Percentiles rank a stretch among this genome's conserved stretches.
Evolutionary conservation across 1,140 invertebrate genomes (phyloP).

Genomic region (Stegodyphus dumicola): DNA sequence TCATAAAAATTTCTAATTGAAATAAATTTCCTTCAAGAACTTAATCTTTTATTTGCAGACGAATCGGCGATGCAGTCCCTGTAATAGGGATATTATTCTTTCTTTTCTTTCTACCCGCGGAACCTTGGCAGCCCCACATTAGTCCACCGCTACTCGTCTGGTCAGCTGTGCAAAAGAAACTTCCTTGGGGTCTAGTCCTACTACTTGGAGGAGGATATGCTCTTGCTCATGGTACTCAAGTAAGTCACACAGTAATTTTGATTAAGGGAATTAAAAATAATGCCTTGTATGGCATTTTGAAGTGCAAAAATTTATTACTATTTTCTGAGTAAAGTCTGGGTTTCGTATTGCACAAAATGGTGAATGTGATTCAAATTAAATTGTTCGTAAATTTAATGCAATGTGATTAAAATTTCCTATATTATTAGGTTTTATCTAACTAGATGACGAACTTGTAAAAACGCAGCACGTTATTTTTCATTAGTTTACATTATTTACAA

Average conservation of each 20-base stretch:
- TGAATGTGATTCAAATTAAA: neutral
- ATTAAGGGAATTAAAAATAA: neutral
- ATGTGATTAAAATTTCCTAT: neutral
- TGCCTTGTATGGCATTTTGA: neutral
- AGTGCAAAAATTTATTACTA: neutral
- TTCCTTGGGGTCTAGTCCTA: constrained; percentile 71
- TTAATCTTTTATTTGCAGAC: constrained; percentile 6
- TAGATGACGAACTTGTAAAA: neutral
- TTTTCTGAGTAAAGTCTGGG: neutral
- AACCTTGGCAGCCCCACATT: constrained; percentile 68
- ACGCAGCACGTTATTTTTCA: too few relatives aligned
- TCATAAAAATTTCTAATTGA: too few relatives aligned
- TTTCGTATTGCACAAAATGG: neutral
- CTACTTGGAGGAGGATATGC: constrained; percentile 85
- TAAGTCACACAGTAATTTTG: constrained; percentile 53
- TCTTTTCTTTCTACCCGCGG: constrained; percentile 83
- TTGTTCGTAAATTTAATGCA: neutral
- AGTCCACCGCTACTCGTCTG: constrained; percentile 66
- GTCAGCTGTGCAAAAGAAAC: constrained; percentile 67
- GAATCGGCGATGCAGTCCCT: constrained; percentile 80
- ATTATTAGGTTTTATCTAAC: neutral
- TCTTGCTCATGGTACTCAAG: constrained; percentile 83
- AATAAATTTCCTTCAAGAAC: too few relatives aligned
- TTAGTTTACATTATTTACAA: too few relatives aligned
- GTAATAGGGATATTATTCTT: constrained; percentile 83